These are phyloP conservation scores for Pseudococcus viburni DNA, from an alignment of 2,888 invertebrate species.

Conservation along the genomic window DNA sequence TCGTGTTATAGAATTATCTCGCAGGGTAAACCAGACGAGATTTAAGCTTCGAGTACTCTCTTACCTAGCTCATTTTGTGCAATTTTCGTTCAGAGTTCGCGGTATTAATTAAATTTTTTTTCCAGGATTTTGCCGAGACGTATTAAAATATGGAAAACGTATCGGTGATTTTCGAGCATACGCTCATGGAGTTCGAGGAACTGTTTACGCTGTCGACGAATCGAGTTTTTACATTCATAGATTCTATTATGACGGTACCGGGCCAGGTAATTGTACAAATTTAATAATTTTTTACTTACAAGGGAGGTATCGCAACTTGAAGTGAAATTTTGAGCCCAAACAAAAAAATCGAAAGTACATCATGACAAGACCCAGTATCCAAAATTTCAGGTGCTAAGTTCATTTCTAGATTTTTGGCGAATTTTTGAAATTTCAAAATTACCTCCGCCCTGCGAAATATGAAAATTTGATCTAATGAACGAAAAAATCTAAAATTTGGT, in stretches of 20 bases:
- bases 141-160: conserved; percentile 74
- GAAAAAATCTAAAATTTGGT: too few species aligned
- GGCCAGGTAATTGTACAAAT: conserved; percentile 74
- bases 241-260: conserved; percentile 90
- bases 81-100: too few species aligned
- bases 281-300: background rate
- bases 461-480: too few species aligned
- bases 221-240: conserved; percentile 88
- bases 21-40: background rate
- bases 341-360: too few species aligned
- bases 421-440: too few species aligned
- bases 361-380: too few species aligned
- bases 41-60: background rate
- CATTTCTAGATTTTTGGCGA: too few species aligned
- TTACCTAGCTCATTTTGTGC: too few species aligned
- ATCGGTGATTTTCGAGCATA: conserved; percentile 83
- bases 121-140: conserved; percentile 29
- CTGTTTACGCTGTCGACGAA: conserved; percentile 90
- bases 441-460: too few species aligned
- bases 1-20: conserved; percentile 26
- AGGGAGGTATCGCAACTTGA: too few species aligned
- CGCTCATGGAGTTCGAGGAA: conserved; percentile 86
- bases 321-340: too few species aligned
- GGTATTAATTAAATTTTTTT: background rate
- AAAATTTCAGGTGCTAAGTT: too few species aligned